Conservation (phyloP, 64 coral and sea anemone species). For the Actinia tenebrosa region DNA sequence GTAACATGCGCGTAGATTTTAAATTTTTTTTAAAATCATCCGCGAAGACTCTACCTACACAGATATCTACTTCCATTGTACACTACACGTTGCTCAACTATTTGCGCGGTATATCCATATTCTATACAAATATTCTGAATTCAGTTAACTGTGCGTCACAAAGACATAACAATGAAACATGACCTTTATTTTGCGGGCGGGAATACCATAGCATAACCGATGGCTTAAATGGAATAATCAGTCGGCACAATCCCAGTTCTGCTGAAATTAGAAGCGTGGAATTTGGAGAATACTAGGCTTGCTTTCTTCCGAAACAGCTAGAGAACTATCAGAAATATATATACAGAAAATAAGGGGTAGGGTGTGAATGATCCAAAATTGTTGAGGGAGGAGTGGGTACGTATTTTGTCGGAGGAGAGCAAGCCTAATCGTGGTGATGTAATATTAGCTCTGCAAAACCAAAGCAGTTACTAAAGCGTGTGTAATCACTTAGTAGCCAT, state of each 20-base stretch:
- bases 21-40: background rate
- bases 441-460: constrained; percentile 8
- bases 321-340: background rate
- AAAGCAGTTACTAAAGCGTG: constrained; percentile 15
- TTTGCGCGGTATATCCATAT: background rate
- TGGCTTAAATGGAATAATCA: background rate
- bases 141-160: background rate
- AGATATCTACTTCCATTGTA: background rate
- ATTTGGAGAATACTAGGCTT: background rate
- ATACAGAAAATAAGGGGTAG: background rate
- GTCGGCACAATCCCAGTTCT: background rate
- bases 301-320: background rate
- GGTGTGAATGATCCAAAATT: background rate
- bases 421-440: background rate
- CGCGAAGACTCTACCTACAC: background rate
- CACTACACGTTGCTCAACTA: background rate
- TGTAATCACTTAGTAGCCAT: background rate
- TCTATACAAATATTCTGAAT: background rate
- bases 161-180: background rate
- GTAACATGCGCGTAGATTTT: no score
- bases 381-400: background rate
- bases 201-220: background rate
- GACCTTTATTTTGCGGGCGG: background rate
- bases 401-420: background rate
- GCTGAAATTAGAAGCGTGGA: constrained; percentile 1